Percentiles rank a stretch among this genome's conserved stretches.
Conservation (phyloP, 2,888 invertebrate species). For the Drosophila peninsularis region DNA sequence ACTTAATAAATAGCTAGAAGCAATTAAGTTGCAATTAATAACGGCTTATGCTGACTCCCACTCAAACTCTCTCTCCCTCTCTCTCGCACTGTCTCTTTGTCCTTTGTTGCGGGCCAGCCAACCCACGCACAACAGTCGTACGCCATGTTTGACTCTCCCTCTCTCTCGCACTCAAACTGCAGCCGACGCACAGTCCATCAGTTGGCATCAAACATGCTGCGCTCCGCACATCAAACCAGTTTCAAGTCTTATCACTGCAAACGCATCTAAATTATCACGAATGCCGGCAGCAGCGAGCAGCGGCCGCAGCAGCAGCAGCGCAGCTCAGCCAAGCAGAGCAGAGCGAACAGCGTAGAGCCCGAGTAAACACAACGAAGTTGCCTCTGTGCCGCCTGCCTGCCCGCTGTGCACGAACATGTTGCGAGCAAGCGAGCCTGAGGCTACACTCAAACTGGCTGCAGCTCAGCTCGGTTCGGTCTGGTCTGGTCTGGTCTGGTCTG, state of each 20-base stretch:
- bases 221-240: constrained; percentile 70
- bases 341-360: constrained; percentile 23
- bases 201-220: constrained; percentile 70
- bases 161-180: constrained; percentile 46
- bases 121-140: constrained; percentile 32
- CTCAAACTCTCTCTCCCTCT: not conserved
- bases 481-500: constrained; percentile 38
- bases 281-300: constrained; percentile 63
- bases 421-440: constrained; percentile 50
- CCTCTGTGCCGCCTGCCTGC: constrained; percentile 19
- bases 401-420: constrained; percentile 66
- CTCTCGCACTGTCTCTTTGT: constrained; percentile 15
- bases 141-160: constrained; percentile 11
- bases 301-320: constrained; percentile 28
- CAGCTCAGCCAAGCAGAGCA: constrained; percentile 17
- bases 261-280: constrained; percentile 74
- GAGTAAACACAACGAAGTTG: constrained; percentile 69
- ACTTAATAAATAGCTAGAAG: constrained; percentile 75
- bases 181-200: constrained; percentile 18
- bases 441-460: constrained; percentile 40
- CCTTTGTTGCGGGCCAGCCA: constrained; percentile 29
- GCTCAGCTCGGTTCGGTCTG: constrained; percentile 28
- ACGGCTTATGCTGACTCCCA: constrained; percentile 42
- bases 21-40: constrained; percentile 77
- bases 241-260: constrained; percentile 71